Base-by-base conservation (phyloP, 2,888 invertebrate species). In the Apantesis nais region DNA sequence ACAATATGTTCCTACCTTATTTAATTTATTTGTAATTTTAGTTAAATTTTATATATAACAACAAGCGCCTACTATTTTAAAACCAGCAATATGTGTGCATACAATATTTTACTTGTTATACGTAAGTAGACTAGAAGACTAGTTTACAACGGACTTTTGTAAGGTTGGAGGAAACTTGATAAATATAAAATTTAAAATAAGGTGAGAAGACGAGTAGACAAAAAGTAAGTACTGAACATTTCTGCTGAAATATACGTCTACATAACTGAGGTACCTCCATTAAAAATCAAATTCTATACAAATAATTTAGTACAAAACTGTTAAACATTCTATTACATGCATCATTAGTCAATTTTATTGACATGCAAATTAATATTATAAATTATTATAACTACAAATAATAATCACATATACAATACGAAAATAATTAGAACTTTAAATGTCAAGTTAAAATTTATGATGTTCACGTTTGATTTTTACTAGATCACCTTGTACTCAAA, bases 371-470 rank as follows among this genome's bases (percentile, higher is more conserved):
- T 52, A 52, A n/a, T n/a, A 22, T 9, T n/a, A 2, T 34, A 34
- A n/a, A 52, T 52, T 9, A 52, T 52, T 52, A n/a, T n/a, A 44
- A 16, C 44, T 48, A 48, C 48, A 52, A 52, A 52, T 52, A 52
- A n/a, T 52, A 52, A 52, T 52, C 11, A 2, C 2, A 19, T 44
- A 48, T 52, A 52, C n/a, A 52, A 52, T 52, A n/a, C 48, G 48
- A n/a, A n/a, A 52, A 52, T n/a, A 52, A 52, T 52, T 52, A 52
- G 48, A 52, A n/a, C 22, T 52, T 52, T n/a, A 52, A 52, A 52
- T 52, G 48, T 52, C 48, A 52, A n/a, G 48, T n/a, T 52, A n/a
- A 9, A 52, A 52, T 52, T 52, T 52, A 52, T 52, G 48, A n/a
- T n/a, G n/a, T 52, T 11, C 48, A 52, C n/a, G n/a, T 52, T 52